Percentiles rank a stretch among this genome's conserved stretches.
These are phyloP conservation scores for Caenorhabditis sp. DNA, from an alignment of 2,888 invertebrate genomes.

Conservation along the genomic window DNA sequence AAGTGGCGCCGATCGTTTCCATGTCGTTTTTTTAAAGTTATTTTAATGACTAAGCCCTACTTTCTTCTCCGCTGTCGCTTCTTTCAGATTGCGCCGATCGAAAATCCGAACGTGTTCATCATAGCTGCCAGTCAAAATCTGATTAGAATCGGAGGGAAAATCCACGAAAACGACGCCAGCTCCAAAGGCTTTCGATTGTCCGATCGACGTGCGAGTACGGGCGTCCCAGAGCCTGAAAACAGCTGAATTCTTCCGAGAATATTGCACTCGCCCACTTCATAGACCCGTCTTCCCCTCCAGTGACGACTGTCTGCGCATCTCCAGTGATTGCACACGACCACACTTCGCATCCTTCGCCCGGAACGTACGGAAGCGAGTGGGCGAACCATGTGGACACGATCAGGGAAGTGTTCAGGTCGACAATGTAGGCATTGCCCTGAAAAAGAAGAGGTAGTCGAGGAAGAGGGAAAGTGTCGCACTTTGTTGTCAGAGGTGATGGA, in stretches of 20 bases:
- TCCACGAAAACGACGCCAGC: constrained; percentile 64
- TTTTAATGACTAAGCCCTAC: constrained; percentile 7
- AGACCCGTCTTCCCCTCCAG: constrained; percentile 60
- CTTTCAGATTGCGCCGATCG: constrained; percentile 56
- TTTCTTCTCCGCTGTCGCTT: constrained; percentile 39
- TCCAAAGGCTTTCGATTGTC: constrained; percentile 48
- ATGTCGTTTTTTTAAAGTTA: not conserved
- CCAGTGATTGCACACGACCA: constrained; percentile 55
- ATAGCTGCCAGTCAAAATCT: constrained; percentile 61
- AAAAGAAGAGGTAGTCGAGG: not conserved
- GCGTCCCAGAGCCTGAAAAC: constrained; percentile 56
- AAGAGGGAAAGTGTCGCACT: constrained; percentile 6
- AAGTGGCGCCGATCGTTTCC: constrained; percentile 12
- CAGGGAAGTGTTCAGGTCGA: constrained; percentile 49
- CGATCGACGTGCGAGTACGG: constrained; percentile 26
- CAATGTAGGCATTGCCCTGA: constrained; percentile 52
- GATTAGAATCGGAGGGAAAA: constrained; percentile 35
- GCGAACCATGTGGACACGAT: constrained; percentile 57
- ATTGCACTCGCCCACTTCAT: constrained; percentile 33
- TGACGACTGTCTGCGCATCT: constrained; percentile 27
- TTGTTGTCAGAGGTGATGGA: constrained; percentile 58
- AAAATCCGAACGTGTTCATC: constrained; percentile 60
- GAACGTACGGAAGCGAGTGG: constrained; percentile 59
- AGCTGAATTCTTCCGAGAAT: not conserved
- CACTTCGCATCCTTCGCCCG: constrained; percentile 64